Base-by-base conservation (phyloP, 2,888 invertebrate species). In the Glomeris marginata region DNA sequence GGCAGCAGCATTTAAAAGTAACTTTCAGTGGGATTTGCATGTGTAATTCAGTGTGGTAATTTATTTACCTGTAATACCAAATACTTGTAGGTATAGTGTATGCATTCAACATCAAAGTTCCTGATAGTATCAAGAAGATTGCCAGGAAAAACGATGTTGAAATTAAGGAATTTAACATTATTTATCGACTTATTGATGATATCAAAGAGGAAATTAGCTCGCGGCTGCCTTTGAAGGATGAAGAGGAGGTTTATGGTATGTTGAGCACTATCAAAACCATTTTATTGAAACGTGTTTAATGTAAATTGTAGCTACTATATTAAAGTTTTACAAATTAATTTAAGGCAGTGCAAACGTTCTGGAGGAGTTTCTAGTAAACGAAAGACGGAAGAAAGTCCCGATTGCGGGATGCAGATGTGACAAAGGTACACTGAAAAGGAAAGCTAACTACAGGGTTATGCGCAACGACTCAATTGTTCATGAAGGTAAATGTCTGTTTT, bases 171-270 rank as follows among this genome's bases (percentile, higher is more conserved):
- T 80, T 80, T 65, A 92, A 94, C 67, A 79, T 98, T 28, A 97
- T 98, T 58, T 98, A 98, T 69, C 80, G 84, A 56, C 70, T 97
- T 53, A 77, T 98, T 15, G 92, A 95, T 59, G 84, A 91, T 63
- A 66, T 98, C 0, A 86, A 84, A 61, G 73, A 74, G 43, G 82
- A 86, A 67, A 75, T 98, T 47, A 81, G 75, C 58, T 67, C 67
- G 1, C 71, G 75, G 60, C 72, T 97, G 59, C 90, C 91, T 0
- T 64, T 71, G 22, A 64, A 75, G 43, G 77, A 81, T 57, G 77
- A 78, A 10, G 87, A 92, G 64, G 84, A 88, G 61, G 57, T 81
- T 34, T 54, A 85, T 47, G 90, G 88, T 79, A 64, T 65, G 67
- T n/a, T n/a, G n/a, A n/a, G n/a, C n/a, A n/a, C n/a, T n/a, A n/a